phyloP scores from a whole-genome alignment of 1,140 invertebrate genomes.

The Neodiprion virginianus region DNA sequence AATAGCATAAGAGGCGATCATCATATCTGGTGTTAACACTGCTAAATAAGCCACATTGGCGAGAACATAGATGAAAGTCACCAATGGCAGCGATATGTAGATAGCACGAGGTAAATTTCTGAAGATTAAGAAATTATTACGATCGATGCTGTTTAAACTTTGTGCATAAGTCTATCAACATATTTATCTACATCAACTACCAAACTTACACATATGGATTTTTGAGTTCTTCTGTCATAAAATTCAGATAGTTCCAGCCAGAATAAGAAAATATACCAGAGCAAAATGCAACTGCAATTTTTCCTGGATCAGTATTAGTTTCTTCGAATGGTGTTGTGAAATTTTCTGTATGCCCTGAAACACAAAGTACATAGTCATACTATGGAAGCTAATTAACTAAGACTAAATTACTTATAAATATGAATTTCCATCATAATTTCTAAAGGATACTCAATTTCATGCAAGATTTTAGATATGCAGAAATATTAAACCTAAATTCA shows the following conservation, averaged over 20 bases:
- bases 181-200: slow-evolving; percentile 16
- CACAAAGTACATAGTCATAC: slow-evolving; percentile 44
- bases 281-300: slow-evolving; percentile 91
- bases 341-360: slow-evolving; percentile 69
- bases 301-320: slow-evolving; percentile 80
- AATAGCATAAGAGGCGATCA: slow-evolving; percentile 88
- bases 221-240: slow-evolving; percentile 95
- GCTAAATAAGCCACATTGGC: slow-evolving; percentile 95
- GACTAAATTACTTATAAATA: slow-evolving; percentile 4
- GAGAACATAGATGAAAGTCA: slow-evolving; percentile 90
- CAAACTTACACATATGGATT: slow-evolving; percentile 83
- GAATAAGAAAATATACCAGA: slow-evolving; percentile 97
- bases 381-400: slow-evolving; percentile 47
- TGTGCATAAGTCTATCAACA: neutral
- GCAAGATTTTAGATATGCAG: neutral
- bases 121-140: slow-evolving; percentile 37
- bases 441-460: neutral
- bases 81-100: slow-evolving; percentile 89
- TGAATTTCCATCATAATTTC: slow-evolving; percentile 21
- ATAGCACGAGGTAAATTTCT: slow-evolving; percentile 95
- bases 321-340: slow-evolving; percentile 82
- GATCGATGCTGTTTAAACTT: neutral
- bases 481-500: slow-evolving; percentile 37
- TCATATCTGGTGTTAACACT: slow-evolving; percentile 82
- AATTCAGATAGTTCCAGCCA: slow-evolving; percentile 97